Evolutionary conservation across 2,797 vertebrate species (phyloP).

Genomic region (Girardinus metallicus): DNA sequence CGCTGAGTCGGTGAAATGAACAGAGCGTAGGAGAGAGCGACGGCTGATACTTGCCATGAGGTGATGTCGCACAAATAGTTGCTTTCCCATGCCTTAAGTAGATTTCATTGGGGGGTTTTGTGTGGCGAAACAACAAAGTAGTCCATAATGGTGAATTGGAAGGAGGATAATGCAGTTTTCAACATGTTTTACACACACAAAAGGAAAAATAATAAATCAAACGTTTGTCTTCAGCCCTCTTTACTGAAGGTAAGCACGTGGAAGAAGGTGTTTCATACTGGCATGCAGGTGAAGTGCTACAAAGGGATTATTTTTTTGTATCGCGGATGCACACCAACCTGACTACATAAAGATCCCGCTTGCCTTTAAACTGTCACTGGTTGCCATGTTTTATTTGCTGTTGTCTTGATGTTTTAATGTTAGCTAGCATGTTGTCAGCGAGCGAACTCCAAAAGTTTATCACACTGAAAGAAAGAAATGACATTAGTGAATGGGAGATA

Average conservation of each 20-base stretch:
- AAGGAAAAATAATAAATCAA: not conserved
- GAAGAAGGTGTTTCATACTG: not conserved
- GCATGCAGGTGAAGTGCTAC: too few relatives aligned
- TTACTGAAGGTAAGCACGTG: not conserved
- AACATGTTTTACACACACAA: not conserved
- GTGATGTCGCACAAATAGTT: constrained; percentile 15
- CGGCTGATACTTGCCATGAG: not conserved
- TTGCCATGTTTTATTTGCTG: too few relatives aligned
- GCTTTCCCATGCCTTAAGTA: constrained; percentile 4
- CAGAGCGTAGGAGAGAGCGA: not conserved
- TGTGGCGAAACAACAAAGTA: not conserved
- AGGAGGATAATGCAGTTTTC: not conserved
- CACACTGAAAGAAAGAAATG: too few relatives aligned
- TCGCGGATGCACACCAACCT: too few relatives aligned
- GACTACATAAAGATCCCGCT: too few relatives aligned
- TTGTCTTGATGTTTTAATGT: too few relatives aligned
- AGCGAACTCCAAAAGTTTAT: too few relatives aligned
- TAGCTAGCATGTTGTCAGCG: too few relatives aligned
- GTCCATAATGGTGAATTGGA: not conserved
- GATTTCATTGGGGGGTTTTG: not conserved
- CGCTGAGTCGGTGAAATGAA: constrained; percentile 47
- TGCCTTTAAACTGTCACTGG: too few relatives aligned
- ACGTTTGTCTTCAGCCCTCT: not conserved
- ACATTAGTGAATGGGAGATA: too few relatives aligned
- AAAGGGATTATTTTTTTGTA: too few relatives aligned